A percentile compares a stretch with the other conserved stretches of the same genome.
Conservation (phyloP, 2,888 invertebrate species). For the Andrena praecox region DNA sequence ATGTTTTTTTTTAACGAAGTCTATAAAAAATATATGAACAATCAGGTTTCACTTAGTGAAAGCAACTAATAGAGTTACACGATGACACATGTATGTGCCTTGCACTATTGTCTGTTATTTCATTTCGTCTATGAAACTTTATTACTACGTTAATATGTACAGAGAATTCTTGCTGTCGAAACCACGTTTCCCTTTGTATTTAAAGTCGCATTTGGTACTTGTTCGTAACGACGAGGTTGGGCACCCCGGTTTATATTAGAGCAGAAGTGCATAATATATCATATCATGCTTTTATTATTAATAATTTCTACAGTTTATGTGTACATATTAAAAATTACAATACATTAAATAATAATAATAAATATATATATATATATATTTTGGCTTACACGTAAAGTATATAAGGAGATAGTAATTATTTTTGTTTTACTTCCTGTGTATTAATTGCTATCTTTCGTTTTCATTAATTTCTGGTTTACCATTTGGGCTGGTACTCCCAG, state of each 20-base stretch:
- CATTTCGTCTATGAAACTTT: background rate
- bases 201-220: conserved; percentile 3
- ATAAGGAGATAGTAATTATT: conserved; percentile 58
- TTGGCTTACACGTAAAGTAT: conserved; percentile 37
- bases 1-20: background rate
- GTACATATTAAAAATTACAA: conserved; percentile 6
- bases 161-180: conserved; percentile 7
- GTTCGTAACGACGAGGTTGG: background rate
- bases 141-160: background rate
- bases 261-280: conserved; percentile 1
- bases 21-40: background rate
- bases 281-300: conserved; percentile 11
- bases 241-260: conserved; percentile 1
- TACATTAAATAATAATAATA: conserved; percentile 16
- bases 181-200: background rate
- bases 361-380: conserved; percentile 21
- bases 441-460: conserved; percentile 84
- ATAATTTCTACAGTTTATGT: conserved; percentile 8
- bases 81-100: background rate
- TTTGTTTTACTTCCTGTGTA: conserved; percentile 78
- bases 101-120: conserved; percentile 15
- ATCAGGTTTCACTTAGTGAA: background rate
- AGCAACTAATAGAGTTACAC: background rate
- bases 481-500: conserved; percentile 81
- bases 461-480: conserved; percentile 85